These are phyloP conservation scores for Helicolenus hilgendorfi DNA, from an alignment of 2,797 vertebrate genomes.

Conservation along the genomic window DNA sequence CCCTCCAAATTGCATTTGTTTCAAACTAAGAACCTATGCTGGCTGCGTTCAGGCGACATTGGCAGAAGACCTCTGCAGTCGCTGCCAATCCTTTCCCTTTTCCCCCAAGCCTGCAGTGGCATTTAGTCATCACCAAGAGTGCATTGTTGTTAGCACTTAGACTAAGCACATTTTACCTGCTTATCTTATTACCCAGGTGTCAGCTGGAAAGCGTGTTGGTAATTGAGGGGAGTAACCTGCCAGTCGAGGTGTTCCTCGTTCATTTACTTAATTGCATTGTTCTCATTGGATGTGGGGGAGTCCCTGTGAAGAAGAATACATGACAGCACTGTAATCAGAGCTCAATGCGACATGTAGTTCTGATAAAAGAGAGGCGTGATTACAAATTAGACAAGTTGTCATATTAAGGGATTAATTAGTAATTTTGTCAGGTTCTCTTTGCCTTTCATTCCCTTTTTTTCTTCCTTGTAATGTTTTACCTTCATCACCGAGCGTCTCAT, in stretches of 20 bases:
- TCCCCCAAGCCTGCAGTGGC: constrained; percentile 53
- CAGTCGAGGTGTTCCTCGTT: constrained; percentile 65
- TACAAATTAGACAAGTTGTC: constrained; percentile 40
- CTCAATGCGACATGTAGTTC: constrained; percentile 24
- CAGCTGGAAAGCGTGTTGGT: constrained; percentile 63
- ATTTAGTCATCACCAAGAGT: constrained; percentile 77
- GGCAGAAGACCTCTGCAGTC: constrained; percentile 45
- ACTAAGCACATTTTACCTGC: constrained; percentile 79
- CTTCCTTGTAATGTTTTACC: background rate
- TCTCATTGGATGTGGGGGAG: constrained; percentile 23
- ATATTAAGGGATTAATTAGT: constrained; percentile 33
- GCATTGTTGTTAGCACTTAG: constrained; percentile 80
- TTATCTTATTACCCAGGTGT: constrained; percentile 82
- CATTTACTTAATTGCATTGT: constrained; percentile 76
- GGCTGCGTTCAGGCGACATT: constrained; percentile 47
- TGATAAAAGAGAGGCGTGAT: background rate
- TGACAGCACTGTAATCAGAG: constrained; percentile 63
- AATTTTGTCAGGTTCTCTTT: background rate
- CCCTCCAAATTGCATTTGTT: constrained; percentile 62
- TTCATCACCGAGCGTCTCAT: background rate
- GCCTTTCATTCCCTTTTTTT: background rate
- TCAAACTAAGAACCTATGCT: constrained; percentile 57
- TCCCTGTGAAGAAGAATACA: constrained; percentile 38
- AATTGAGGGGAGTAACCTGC: constrained; percentile 76
- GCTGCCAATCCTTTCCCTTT: constrained; percentile 70